Evolutionary conservation across 2,888 invertebrate genomes (phyloP).

Genomic region (Lithophane leautieri): DNA sequence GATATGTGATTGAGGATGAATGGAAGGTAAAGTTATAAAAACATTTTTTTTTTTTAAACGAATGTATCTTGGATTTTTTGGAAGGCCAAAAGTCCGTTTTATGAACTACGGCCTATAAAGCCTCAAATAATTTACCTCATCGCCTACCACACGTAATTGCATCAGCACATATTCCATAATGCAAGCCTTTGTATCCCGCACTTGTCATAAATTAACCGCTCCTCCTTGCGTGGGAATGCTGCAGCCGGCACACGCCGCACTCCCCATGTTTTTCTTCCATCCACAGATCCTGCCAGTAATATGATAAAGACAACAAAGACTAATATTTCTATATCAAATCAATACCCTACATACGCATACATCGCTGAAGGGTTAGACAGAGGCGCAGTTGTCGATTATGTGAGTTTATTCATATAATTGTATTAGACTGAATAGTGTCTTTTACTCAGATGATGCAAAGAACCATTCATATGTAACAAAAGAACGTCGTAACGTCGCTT

Average conservation of each 20-base stretch:
- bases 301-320: slow-evolving; percentile 52
- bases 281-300: slow-evolving; percentile 53
- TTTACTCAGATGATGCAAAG: not conserved
- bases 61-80: not conserved
- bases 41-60: not conserved
- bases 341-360: slow-evolving; percentile 9
- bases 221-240: slow-evolving; percentile 55
- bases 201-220: slow-evolving; percentile 42
- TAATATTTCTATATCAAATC: slow-evolving; percentile 27
- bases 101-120: not conserved
- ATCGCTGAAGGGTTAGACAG: not conserved
- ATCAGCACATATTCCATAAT: slow-evolving; percentile 32
- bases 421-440: not conserved
- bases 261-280: slow-evolving; percentile 62
- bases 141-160: slow-evolving; percentile 1
- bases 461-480: not conserved
- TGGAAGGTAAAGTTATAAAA: not conserved
- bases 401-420: not conserved
- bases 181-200: slow-evolving; percentile 25
- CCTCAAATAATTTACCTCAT: not conserved
- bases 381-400: not conserved
- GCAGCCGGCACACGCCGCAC: slow-evolving; percentile 52
- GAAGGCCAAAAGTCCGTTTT: not conserved
- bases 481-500: not conserved
- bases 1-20: not conserved